These are phyloP conservation scores for Porites australiensis DNA, from an alignment of 64 coral and sea anemone species.

Conservation along the genomic window DNA sequence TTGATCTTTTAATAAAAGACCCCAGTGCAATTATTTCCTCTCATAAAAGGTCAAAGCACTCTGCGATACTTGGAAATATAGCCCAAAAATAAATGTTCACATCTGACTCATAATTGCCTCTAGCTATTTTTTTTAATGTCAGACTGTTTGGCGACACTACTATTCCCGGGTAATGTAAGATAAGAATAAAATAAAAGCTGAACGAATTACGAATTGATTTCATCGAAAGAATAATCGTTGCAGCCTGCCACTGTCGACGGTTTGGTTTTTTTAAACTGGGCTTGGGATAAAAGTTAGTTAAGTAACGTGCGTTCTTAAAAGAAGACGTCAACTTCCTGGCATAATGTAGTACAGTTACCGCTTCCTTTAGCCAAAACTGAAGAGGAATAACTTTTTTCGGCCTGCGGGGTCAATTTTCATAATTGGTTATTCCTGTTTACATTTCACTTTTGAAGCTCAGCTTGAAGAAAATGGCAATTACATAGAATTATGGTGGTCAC, in stretches of 20 bases:
- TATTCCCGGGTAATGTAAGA: neutral
- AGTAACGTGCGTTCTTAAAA: no score
- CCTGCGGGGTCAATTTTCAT: neutral
- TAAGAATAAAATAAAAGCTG: neutral
- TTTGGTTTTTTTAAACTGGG: neutral
- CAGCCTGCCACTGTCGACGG: no score
- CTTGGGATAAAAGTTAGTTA: neutral
- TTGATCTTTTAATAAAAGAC: neutral
- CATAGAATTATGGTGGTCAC: no score
- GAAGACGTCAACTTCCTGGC: neutral
- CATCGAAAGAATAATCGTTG: neutral
- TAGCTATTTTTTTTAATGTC: neutral
- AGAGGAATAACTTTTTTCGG: neutral
- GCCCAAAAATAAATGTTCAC: neutral
- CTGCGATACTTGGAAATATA: neutral
- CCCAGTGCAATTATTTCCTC: neutral
- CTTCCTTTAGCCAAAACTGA: conserved; percentile 4
- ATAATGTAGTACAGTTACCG: neutral
- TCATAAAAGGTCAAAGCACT: neutral
- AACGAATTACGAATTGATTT: neutral
- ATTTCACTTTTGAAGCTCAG: neutral
- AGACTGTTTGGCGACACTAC: conserved; percentile 26
- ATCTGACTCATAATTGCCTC: neutral
- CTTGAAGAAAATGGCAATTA: no score
- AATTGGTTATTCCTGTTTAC: conserved; percentile 18